These are phyloP conservation scores for Tachina fera DNA, from an alignment of 2,888 invertebrate species.

Conservation along the genomic window DNA sequence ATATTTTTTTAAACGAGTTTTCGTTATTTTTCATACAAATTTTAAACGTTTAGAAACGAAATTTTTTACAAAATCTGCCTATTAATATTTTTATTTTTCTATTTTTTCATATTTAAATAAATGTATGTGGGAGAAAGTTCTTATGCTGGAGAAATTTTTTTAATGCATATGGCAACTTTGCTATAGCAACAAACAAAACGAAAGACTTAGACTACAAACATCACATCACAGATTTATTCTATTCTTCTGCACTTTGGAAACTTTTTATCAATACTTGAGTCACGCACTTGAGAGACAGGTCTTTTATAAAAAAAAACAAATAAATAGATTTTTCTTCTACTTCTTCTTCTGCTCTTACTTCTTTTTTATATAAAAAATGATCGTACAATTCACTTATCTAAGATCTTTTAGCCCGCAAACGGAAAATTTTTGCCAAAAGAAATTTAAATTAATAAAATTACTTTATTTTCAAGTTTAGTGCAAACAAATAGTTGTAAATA, in stretches of 20 bases:
- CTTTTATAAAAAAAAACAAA: not conserved
- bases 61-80: too few species aligned
- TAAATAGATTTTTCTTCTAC: not conserved
- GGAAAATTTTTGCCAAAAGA: conserved; percentile 27
- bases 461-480: conserved; percentile 6
- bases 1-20: too few species aligned
- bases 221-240: not conserved
- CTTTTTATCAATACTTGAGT: conserved; percentile 27
- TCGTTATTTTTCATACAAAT: too few species aligned
- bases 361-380: not conserved
- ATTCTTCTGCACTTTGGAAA: not conserved
- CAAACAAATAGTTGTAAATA: not conserved
- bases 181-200: not conserved
- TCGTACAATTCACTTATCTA: not conserved
- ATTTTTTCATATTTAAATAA: too few species aligned
- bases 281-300: conserved; percentile 25
- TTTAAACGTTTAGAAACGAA: too few species aligned
- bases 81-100: too few species aligned
- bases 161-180: too few species aligned
- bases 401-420: not conserved
- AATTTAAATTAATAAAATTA: conserved; percentile 43
- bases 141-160: too few species aligned
- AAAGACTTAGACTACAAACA: conserved; percentile 22
- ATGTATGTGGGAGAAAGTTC: too few species aligned
- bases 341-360: too few species aligned